A percentile compares a stretch with the other conserved stretches of the same genome.
Evolutionary conservation across 2,797 vertebrate genomes (phyloP).

Genomic region (Myotis findleyi): DNA sequence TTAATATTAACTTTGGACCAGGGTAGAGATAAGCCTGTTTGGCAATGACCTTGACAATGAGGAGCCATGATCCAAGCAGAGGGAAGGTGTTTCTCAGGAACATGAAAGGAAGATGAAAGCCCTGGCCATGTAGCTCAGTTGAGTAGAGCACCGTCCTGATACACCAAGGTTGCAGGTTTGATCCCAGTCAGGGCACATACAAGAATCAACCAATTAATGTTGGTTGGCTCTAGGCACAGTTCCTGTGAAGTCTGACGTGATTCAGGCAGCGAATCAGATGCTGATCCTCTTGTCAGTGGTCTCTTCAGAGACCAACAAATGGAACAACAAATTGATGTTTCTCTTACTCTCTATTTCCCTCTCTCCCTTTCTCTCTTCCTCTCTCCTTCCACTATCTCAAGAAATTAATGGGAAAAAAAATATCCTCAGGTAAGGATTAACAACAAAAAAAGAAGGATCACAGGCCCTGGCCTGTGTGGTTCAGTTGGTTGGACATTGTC

Average conservation of each 20-base stretch:
- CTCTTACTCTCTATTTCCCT: neutral
- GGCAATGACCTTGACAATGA: slow-evolving; percentile 65
- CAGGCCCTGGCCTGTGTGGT: neutral
- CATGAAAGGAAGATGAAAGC: slow-evolving; percentile 40
- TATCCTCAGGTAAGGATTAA: neutral
- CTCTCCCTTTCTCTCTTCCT: neutral
- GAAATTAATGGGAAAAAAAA: neutral
- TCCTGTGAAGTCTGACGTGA: neutral
- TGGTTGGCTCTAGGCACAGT: neutral
- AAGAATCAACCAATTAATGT: neutral
- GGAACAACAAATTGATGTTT: neutral
- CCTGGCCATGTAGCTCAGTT: neutral
- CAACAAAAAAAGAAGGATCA: neutral
- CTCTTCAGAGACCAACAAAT: neutral
- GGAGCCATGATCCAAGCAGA: slow-evolving; percentile 39
- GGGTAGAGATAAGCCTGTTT: slow-evolving; percentile 71
- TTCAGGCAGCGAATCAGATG: neutral
- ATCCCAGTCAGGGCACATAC: neutral
- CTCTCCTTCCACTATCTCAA: neutral
- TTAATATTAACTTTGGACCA: slow-evolving; percentile 75
- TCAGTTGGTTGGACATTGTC: neutral
- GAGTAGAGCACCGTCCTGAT: neutral
- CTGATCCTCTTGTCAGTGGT: neutral
- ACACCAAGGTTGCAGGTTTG: neutral
- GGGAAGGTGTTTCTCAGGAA: slow-evolving; percentile 49